phyloP scores from a whole-genome alignment of 2,888 invertebrate species.

The Lepidochitona cinerea region DNA sequence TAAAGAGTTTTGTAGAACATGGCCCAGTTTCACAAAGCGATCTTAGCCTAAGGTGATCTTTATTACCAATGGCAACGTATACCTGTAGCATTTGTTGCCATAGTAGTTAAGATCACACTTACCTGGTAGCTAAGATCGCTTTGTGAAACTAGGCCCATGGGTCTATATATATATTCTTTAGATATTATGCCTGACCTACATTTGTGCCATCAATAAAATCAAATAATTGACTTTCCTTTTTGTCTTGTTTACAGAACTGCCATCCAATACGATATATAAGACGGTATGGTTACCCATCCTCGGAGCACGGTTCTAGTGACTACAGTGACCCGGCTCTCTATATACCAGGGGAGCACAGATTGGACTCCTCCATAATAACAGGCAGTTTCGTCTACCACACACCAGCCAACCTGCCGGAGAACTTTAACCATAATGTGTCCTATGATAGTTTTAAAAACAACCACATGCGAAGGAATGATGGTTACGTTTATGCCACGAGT shows the following conservation, averaged over 20 bases:
- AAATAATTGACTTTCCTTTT: not conserved
- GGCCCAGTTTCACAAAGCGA: no score
- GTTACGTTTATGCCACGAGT: not conserved
- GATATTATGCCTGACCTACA: no score
- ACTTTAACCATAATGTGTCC: slow-evolving; percentile 23
- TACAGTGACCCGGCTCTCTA: slow-evolving; percentile 30
- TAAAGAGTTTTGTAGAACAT: no score
- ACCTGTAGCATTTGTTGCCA: no score
- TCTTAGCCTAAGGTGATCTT: no score
- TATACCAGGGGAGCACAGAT: slow-evolving; percentile 26
- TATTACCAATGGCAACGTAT: no score
- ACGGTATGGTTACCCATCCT: not conserved
- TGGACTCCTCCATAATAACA: slow-evolving; percentile 35
- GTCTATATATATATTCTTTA: no score
- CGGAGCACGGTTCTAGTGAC: not conserved
- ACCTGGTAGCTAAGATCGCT: no score
- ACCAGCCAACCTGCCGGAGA: slow-evolving; percentile 25
- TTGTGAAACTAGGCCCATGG: no score
- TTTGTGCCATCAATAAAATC: no score
- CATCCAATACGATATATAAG: not conserved
- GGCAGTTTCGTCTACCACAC: slow-evolving; percentile 37
- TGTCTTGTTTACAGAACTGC: not conserved
- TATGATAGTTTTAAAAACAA: slow-evolving; percentile 39
- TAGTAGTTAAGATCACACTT: no score
- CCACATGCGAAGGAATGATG: slow-evolving; percentile 17